phyloP scores from a whole-genome alignment of 2,113 vertebrate species.

The Rhadina sibilatrix region DNA sequence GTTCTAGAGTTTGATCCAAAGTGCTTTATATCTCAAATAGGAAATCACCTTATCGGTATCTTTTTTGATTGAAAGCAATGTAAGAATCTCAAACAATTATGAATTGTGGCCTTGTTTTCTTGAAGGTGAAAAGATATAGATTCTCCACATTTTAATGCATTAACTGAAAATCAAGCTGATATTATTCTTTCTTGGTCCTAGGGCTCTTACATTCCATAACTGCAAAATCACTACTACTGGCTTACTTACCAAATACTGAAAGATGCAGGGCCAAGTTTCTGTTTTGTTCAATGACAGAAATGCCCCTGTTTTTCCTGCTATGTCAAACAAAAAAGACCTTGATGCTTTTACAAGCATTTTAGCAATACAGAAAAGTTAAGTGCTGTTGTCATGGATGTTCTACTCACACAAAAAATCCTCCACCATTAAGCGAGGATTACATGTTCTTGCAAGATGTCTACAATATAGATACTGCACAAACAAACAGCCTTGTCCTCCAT shows the following conservation, averaged over 20 bases:
- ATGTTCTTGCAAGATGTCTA: background rate
- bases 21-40: background rate
- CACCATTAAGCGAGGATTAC: background rate
- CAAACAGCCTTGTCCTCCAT: background rate
- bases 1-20: background rate
- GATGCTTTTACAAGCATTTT: background rate
- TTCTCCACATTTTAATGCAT: background rate
- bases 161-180: background rate
- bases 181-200: background rate
- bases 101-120: background rate
- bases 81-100: background rate
- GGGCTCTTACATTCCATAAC: background rate
- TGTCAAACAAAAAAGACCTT: background rate
- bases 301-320: background rate
- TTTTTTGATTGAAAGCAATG: background rate
- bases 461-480: background rate
- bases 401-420: background rate
- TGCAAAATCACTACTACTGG: background rate
- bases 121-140: background rate
- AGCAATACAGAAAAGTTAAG: background rate
- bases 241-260: background rate
- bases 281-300: background rate
- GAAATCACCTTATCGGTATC: background rate
- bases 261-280: background rate
- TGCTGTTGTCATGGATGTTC: background rate